Evolutionary conservation across 2,888 invertebrate genomes (phyloP).

Genomic region (Drosophila subsilvestris): DNA sequence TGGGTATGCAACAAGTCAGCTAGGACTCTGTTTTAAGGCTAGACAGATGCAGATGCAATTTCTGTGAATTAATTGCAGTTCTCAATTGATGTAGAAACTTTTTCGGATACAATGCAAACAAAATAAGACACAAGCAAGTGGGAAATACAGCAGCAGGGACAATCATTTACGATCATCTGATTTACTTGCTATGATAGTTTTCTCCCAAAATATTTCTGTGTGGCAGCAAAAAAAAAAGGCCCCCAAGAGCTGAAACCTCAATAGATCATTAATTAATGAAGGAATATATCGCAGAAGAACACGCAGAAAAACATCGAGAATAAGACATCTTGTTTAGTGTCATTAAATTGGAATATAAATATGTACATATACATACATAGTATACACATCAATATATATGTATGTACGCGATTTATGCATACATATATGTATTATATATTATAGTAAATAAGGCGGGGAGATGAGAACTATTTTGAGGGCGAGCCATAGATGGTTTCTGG

Average conservation of each 20-base stretch:
- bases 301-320: slow-evolving; percentile 35
- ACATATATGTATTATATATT: slow-evolving; percentile 5
- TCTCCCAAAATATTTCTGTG: slow-evolving; percentile 4
- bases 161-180: too few relatives aligned
- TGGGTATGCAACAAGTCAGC: too few relatives aligned
- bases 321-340: slow-evolving; percentile 46
- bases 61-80: too few relatives aligned
- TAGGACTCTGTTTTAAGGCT: too few relatives aligned
- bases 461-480: slow-evolving; percentile 36
- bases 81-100: too few relatives aligned
- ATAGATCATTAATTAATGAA: slow-evolving; percentile 66
- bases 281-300: slow-evolving; percentile 28
- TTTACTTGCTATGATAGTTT: not conserved
- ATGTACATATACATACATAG: slow-evolving; percentile 14
- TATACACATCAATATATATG: not conserved
- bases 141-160: too few relatives aligned
- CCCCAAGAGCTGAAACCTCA: slow-evolving; percentile 1
- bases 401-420: slow-evolving; percentile 15
- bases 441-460: too few relatives aligned
- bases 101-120: too few relatives aligned
- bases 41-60: not conserved
- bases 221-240: too few relatives aligned
- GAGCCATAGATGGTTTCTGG: slow-evolving; percentile 45
- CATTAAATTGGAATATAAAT: slow-evolving; percentile 60
- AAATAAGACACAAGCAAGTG: too few relatives aligned